These are phyloP conservation scores for Semibalanus balanoides DNA, from an alignment of 1,140 invertebrate genomes.

Conservation along the genomic window DNA sequence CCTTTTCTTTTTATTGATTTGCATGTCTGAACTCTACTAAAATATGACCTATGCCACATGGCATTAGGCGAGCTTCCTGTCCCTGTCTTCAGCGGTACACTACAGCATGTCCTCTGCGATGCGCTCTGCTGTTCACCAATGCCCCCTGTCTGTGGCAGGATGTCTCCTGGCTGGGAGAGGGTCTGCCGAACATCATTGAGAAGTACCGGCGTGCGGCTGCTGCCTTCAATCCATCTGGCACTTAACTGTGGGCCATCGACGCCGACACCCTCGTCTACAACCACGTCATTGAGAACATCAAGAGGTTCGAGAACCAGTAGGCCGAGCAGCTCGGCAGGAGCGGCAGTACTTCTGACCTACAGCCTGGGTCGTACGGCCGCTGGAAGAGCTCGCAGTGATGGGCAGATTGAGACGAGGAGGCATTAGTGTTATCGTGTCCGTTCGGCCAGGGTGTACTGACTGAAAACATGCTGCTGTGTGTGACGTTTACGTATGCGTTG, in stretches of 20 bases:
- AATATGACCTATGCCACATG: no score
- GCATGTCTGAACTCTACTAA: background rate
- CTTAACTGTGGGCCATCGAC: slow-evolving; percentile 29
- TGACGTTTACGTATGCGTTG: no score
- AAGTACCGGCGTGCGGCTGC: slow-evolving; percentile 19
- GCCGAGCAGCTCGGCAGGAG: slow-evolving; percentile 4
- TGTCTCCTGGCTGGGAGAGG: slow-evolving; percentile 17
- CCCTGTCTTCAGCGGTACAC: background rate
- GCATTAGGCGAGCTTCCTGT: no score
- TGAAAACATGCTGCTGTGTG: no score
- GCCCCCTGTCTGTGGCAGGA: slow-evolving; percentile 15
- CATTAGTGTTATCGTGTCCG: no score
- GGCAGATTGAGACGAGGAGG: no score
- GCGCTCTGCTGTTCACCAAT: background rate
- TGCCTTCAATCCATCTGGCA: slow-evolving; percentile 29
- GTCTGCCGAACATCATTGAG: slow-evolving; percentile 17
- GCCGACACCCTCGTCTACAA: slow-evolving; percentile 26
- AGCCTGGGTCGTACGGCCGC: no score
- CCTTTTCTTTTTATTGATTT: background rate
- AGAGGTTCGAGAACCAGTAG: background rate
- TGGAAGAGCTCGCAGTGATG: no score
- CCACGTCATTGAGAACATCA: slow-evolving; percentile 21
- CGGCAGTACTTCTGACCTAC: background rate
- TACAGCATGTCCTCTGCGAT: background rate
- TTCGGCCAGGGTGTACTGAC: no score